A percentile compares a stretch with the other conserved stretches of the same genome.
phyloP scores from a whole-genome alignment of 2,113 vertebrate genomes.

The Nyctereutes procyonoides region DNA sequence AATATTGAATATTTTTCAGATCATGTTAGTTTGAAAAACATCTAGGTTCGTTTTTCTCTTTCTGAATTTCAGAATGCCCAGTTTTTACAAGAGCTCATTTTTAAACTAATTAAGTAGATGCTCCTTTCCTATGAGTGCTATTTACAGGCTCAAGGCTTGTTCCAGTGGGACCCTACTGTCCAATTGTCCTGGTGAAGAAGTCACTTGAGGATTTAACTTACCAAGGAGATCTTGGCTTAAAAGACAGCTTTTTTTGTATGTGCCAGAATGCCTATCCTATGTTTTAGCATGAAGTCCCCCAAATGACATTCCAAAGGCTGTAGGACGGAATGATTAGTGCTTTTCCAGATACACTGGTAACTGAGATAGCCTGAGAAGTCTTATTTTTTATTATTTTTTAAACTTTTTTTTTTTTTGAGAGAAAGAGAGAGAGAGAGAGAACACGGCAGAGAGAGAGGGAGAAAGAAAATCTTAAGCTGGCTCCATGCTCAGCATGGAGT shows the following conservation, averaged over 20 bases:
- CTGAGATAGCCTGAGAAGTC: not conserved
- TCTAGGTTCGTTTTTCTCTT: not conserved
- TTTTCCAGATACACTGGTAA: not conserved
- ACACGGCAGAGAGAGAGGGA: not conserved
- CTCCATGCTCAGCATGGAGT: not conserved
- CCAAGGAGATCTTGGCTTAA: not conserved
- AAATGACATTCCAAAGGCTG: not conserved
- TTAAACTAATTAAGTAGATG: not conserved
- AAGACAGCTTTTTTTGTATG: not conserved
- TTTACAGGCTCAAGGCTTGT: not conserved
- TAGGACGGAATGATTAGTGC: not conserved
- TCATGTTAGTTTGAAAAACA: not conserved
- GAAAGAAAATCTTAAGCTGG: not conserved
- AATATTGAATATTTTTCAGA: not conserved
- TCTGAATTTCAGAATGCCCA: not conserved
- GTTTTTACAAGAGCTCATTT: not conserved
- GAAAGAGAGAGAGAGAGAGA: not conserved
- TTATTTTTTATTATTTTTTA: not conserved
- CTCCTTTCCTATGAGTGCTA: not conserved
- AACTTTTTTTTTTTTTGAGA: not conserved
- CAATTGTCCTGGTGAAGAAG: not conserved
- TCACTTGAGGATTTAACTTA: not conserved
- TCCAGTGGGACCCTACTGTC: not conserved
- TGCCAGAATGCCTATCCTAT: not conserved
- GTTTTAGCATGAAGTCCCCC: not conserved